Evolutionary conservation across 2,113 vertebrate species (phyloP).

Genomic region (Dolichallabes microphthalmus): DNA sequence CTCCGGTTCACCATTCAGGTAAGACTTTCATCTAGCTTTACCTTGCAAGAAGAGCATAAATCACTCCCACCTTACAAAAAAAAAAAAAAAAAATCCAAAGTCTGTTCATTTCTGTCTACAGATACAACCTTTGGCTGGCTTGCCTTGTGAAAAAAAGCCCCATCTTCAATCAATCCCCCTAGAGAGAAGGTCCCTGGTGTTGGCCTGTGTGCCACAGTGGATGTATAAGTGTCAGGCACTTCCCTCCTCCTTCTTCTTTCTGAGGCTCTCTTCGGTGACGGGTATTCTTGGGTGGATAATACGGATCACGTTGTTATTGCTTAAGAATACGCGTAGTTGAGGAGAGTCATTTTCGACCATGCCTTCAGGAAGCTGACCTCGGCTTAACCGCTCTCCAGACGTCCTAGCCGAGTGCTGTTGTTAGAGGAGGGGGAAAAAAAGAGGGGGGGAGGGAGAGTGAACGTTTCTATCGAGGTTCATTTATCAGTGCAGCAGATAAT

Average conservation of each 20-base stretch:
- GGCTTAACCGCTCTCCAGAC: slow-evolving; percentile 39
- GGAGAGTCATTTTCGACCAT: slow-evolving; percentile 86
- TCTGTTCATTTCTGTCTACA: slow-evolving; percentile 64
- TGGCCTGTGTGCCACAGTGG: slow-evolving; percentile 51
- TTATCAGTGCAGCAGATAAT: slow-evolving; percentile 49
- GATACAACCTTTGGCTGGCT: slow-evolving; percentile 54
- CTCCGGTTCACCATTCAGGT: slow-evolving; percentile 19
- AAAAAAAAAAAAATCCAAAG: slow-evolving; percentile 51
- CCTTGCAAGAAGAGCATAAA: slow-evolving; percentile 1
- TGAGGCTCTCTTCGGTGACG: slow-evolving; percentile 93
- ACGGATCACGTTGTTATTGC: slow-evolving; percentile 98
- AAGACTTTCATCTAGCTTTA: slow-evolving; percentile 1
- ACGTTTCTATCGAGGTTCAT: slow-evolving; percentile 36
- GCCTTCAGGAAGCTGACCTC: slow-evolving; percentile 54
- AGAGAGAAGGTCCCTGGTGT: slow-evolving; percentile 51
- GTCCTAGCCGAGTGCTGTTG: slow-evolving; percentile 28
- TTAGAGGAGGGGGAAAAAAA: slow-evolving; percentile 8
- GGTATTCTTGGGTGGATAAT: slow-evolving; percentile 98
- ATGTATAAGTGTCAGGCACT: slow-evolving; percentile 48
- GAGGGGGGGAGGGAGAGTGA: slow-evolving; percentile 14
- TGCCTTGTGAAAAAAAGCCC: slow-evolving; percentile 51
- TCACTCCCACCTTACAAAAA: background rate
- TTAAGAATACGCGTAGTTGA: slow-evolving; percentile 98
- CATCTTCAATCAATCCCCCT: slow-evolving; percentile 57
- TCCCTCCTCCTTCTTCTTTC: slow-evolving; percentile 49